Evolutionary conservation across 2,113 vertebrate genomes (phyloP).

Genomic region (Sylvietta virens): DNA sequence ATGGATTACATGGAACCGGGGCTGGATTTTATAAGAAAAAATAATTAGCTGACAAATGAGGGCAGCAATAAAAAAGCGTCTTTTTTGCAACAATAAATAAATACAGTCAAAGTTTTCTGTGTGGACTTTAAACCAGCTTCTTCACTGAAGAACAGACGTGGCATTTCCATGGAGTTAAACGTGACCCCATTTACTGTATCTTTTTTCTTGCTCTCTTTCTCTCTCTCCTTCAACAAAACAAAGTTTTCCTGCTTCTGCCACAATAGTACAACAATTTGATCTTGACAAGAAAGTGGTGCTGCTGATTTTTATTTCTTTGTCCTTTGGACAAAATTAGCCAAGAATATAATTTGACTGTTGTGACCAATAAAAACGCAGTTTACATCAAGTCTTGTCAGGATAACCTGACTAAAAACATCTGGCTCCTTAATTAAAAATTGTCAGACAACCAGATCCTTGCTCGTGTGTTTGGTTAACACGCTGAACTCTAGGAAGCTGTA

Average conservation of each 20-base stretch:
- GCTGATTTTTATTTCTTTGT: slow-evolving; percentile 79
- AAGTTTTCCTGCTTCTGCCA: slow-evolving; percentile 78
- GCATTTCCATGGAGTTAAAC: slow-evolving; percentile 80
- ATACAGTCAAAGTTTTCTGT: slow-evolving; percentile 83
- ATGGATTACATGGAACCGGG: slow-evolving; percentile 78
- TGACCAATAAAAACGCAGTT: slow-evolving; percentile 79
- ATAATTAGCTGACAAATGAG: slow-evolving; percentile 87
- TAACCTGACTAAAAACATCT: slow-evolving; percentile 78
- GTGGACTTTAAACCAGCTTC: slow-evolving; percentile 85
- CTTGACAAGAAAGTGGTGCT: slow-evolving; percentile 79
- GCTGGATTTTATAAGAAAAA: slow-evolving; percentile 80
- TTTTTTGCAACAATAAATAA: slow-evolving; percentile 89
- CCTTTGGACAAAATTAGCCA: slow-evolving; percentile 84
- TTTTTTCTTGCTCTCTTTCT: slow-evolving; percentile 70
- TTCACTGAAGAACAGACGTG: slow-evolving; percentile 87
- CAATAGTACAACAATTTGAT: slow-evolving; percentile 79
- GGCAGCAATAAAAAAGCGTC: slow-evolving; percentile 86
- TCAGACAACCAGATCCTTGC: slow-evolving; percentile 84
- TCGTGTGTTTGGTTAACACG: slow-evolving; percentile 77
- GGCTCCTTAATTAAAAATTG: slow-evolving; percentile 77
- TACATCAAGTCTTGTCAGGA: slow-evolving; percentile 77
- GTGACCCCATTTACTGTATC: slow-evolving; percentile 77
- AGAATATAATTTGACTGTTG: slow-evolving; percentile 76
- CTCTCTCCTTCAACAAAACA: slow-evolving; percentile 73
- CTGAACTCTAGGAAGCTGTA: slow-evolving; percentile 88